phyloP scores from a whole-genome alignment of 2,888 invertebrate genomes.

The Yponomeuta malinellus region DNA sequence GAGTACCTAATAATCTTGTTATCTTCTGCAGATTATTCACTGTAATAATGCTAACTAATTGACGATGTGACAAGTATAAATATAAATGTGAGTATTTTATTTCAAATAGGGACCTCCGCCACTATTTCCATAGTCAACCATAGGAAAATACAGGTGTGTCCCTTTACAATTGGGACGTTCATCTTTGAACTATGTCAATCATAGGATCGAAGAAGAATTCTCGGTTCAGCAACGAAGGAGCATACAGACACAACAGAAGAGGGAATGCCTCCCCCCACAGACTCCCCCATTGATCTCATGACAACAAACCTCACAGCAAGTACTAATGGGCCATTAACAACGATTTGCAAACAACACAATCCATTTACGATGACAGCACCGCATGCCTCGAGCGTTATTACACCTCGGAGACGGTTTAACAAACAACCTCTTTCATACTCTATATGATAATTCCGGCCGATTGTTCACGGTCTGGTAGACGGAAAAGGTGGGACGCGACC shows the following conservation, averaged over 20 bases:
- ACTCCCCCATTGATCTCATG: conserved; percentile 6
- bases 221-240: background rate
- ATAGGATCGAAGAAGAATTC: background rate
- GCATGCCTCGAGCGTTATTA: conserved; percentile 47
- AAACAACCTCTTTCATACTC: conserved; percentile 64
- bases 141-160: no score
- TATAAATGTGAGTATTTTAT: no score
- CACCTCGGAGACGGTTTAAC: conserved; percentile 53
- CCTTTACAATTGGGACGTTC: background rate
- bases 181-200: background rate
- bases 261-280: background rate
- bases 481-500: conserved; percentile 68
- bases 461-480: conserved; percentile 72
- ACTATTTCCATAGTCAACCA: no score
- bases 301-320: conserved; percentile 27
- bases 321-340: conserved; percentile 39
- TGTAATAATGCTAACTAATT: no score
- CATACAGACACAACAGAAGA: background rate
- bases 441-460: conserved; percentile 68
- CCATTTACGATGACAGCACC: conserved; percentile 47
- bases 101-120: no score
- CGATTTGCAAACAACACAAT: conserved; percentile 55
- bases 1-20: no score
- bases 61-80: no score
- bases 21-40: no score